These are phyloP conservation scores for Meriones psammophilus DNA, from an alignment of 2,797 vertebrate species.

Conservation along the genomic window DNA sequence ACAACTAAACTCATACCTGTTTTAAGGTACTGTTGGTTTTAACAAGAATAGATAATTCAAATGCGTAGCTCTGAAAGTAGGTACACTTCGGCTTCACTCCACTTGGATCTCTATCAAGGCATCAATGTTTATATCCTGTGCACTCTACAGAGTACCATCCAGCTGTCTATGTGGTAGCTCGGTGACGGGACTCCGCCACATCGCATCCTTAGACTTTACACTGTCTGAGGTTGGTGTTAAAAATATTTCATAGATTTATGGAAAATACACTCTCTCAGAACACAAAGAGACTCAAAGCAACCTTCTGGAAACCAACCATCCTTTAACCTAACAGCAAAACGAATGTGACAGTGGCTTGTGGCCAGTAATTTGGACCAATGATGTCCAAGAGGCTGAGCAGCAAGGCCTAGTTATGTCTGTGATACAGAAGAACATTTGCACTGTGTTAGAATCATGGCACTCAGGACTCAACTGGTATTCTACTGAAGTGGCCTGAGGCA, in stretches of 20 bases:
- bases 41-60: conserved; percentile 39
- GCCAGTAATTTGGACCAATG: accelerated
- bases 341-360: neutral
- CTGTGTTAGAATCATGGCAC: neutral
- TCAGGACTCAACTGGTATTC: neutral
- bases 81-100: neutral
- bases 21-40: neutral
- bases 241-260: conserved; percentile 16
- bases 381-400: neutral
- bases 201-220: neutral
- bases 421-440: neutral
- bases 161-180: neutral
- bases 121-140: neutral
- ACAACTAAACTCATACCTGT: neutral
- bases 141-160: neutral
- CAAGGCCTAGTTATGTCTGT: no score
- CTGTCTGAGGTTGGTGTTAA: neutral
- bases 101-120: neutral
- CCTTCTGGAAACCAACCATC: neutral
- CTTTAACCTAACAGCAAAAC: neutral
- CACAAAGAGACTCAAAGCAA: neutral
- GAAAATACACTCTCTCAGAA: neutral
- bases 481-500: neutral
- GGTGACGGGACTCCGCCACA: neutral
- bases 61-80: conserved; percentile 12